Evolutionary conservation across 2,888 invertebrate genomes (phyloP).

Genomic region (Zootermopsis nevadensis): DNA sequence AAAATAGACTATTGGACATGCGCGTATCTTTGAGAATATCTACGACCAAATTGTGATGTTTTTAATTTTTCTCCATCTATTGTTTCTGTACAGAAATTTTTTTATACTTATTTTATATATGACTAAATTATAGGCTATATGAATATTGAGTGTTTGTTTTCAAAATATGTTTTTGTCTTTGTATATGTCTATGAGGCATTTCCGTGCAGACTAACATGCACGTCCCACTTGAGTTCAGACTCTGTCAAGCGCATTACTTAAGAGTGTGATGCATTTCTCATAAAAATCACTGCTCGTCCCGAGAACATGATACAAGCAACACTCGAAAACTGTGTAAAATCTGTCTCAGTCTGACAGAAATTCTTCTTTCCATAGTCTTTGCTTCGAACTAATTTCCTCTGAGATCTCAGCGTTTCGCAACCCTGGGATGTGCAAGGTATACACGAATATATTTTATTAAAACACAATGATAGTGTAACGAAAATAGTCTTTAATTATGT

Average conservation of each 20-base stretch:
- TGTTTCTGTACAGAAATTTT: neutral
- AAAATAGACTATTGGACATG: neutral
- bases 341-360: neutral
- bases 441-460: too few species aligned
- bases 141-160: constrained; percentile 24
- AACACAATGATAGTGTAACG: too few species aligned
- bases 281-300: neutral
- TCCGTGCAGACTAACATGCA: neutral
- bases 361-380: too few species aligned
- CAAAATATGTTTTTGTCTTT: neutral
- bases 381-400: too few species aligned
- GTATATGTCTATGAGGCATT: neutral
- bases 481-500: too few species aligned
- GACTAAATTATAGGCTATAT: constrained; percentile 14
- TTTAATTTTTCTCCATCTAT: constrained; percentile 20
- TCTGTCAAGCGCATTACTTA: constrained; percentile 10
- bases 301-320: neutral
- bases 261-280: neutral
- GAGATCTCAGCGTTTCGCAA: too few species aligned
- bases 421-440: too few species aligned
- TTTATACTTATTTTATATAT: neutral
- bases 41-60: constrained; percentile 18
- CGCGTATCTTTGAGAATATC: neutral
- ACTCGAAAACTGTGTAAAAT: neutral
- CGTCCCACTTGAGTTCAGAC: constrained; percentile 27